phyloP scores from a whole-genome alignment of 2,113 vertebrate genomes.

The Eupsittula cactorum region DNA sequence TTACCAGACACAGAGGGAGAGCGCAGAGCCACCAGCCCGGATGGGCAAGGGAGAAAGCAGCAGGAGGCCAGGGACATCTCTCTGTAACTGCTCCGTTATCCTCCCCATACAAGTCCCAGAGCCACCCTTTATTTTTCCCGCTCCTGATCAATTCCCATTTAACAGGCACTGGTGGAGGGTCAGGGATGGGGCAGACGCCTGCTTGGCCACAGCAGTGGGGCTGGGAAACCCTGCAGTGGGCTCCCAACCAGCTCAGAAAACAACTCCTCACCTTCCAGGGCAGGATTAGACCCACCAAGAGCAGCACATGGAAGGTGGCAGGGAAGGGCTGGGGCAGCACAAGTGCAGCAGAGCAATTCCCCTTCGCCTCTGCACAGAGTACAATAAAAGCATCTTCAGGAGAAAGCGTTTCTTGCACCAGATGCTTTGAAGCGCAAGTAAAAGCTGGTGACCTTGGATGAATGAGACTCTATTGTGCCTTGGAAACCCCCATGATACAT shows the following conservation, averaged over 20 bases:
- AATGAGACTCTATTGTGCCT: conserved; percentile 37
- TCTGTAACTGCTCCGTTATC: not conserved
- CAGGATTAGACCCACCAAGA: not conserved
- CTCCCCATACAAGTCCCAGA: not conserved
- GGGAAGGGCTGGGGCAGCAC: conserved; percentile 35
- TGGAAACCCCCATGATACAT: not conserved
- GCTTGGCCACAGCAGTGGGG: not conserved
- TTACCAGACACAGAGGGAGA: not conserved
- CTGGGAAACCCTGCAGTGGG: not conserved
- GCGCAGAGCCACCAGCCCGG: not conserved
- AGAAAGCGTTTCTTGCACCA: conserved; percentile 2
- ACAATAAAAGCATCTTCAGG: conserved; percentile 21
- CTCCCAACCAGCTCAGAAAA: not conserved
- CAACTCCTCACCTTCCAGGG: not conserved
- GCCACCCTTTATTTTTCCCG: fast-evolving
- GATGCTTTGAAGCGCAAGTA: conserved; percentile 60
- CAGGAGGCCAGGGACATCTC: not conserved
- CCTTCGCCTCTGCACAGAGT: not conserved
- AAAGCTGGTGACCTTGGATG: conserved; percentile 68
- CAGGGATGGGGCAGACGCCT: fast-evolving
- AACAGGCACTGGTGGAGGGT: not conserved
- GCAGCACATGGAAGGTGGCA: fast-evolving
- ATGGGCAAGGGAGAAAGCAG: not conserved
- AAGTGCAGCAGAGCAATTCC: not conserved
- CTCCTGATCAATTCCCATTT: not conserved